Evolutionary conservation across 1,140 invertebrate species (phyloP), one percentile per base, ranked within the genome.

Genomic region (Metopolophium dirhodum): DNA sequence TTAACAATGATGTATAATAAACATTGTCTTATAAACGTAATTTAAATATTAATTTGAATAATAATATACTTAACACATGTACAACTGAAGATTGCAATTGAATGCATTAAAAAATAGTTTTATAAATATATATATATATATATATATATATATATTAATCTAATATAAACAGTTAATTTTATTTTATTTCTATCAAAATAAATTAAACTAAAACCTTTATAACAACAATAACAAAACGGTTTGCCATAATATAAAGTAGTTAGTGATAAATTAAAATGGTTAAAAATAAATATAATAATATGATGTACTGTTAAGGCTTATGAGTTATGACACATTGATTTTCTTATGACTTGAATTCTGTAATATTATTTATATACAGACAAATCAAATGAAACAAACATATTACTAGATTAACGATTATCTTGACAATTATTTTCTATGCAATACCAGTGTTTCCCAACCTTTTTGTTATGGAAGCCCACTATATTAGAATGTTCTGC

Each of bases 141-240:
- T 37, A 83, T 51, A 92, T 47, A 83, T 37, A 83, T 51, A 93
- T 77, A 37, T 51, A 54, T 57, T 93, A 51, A 82, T 82, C 68
- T 82, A 54, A 54, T 82, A 92, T 49, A 54, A 49, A 92, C 49
- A 82, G 83, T 92, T 83, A 7, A 51, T 49, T 47, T 83, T 91
- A 91, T 4, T 85, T 92, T 37, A 14, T 68, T 18, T 92, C 91
- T 92, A 90, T 54, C 37, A 90, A 90, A 90, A 90, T 90, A 85
- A 86, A 45, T 57, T 85, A 85, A 91, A 93, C 91, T 85, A 93
- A 93, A 86, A 54, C 82, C 47, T 93, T 93, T 93, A 93, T 37
- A 92, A 92, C 45, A 92, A 92, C 45, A 86, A 93, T 30, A 93
- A 93, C 49, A 85, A 93, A 93, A 85, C 0, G n/a, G 18, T 83